Evolutionary conservation across 2,888 invertebrate genomes (phyloP).

Genomic region (Trileptium ribeirensis): DNA sequence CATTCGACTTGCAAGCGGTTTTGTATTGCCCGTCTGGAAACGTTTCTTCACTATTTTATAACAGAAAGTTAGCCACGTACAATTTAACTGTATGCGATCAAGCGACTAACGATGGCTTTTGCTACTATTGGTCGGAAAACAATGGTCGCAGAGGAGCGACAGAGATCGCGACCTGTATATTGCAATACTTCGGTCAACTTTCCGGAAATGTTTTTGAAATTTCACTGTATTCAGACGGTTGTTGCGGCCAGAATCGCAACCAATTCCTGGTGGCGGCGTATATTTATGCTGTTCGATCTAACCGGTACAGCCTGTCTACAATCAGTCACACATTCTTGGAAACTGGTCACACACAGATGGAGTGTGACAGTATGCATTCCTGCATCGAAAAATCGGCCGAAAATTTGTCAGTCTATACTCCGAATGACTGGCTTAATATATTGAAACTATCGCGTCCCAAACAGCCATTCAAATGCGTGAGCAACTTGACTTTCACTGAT

Average conservation of each 20-base stretch:
- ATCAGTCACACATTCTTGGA: neutral
- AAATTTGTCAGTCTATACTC: neutral
- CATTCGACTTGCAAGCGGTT: neutral
- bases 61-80: conserved; percentile 9
- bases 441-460: neutral
- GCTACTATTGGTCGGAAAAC: conserved; percentile 14
- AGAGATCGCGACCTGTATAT: conserved; percentile 13
- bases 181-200: neutral
- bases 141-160: conserved; percentile 3
- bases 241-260: neutral
- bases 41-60: conserved; percentile 9
- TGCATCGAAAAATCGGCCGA: neutral
- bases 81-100: conserved; percentile 16
- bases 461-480: neutral
- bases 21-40: conserved; percentile 11
- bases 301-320: neutral
- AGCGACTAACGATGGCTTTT: conserved; percentile 2
- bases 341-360: neutral
- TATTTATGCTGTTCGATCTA: neutral
- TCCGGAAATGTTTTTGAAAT: conserved; percentile 3
- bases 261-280: neutral
- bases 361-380: neutral
- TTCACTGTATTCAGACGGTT: neutral
- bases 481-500: neutral
- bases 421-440: neutral